Evolutionary conservation across 2,113 vertebrate genomes (phyloP).

Genomic region (Natator depressus): DNA sequence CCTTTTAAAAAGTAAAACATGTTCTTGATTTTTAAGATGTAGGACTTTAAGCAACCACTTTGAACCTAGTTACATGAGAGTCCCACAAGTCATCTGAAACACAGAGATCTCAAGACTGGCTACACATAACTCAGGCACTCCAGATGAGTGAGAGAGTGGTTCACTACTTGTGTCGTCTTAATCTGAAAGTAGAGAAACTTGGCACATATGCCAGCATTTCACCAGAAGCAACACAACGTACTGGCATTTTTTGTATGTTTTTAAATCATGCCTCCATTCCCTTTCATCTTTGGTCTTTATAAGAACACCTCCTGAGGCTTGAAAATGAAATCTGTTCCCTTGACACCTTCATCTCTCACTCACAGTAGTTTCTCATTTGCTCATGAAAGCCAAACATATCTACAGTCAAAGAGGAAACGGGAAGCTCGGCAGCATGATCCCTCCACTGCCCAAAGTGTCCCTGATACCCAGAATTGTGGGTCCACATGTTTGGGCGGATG

Average conservation of each 20-base stretch:
- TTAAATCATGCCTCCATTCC: background rate
- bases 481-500: background rate
- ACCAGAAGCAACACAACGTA: rapidly evolving
- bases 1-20: background rate
- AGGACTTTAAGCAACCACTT: background rate
- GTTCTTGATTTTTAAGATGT: background rate
- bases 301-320: background rate
- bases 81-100: background rate
- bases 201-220: background rate
- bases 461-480: rapidly evolving
- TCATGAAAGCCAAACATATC: background rate
- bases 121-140: background rate
- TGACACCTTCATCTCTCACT: background rate
- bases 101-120: background rate
- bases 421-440: rapidly evolving
- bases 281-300: background rate
- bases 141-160: background rate
- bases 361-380: background rate
- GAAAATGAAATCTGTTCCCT: background rate
- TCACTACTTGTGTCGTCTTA: rapidly evolving
- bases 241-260: background rate
- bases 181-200: background rate
- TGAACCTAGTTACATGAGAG: background rate
- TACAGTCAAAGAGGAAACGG: background rate
- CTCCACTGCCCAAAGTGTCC: background rate